These are phyloP conservation scores for Hassar affinis DNA, from an alignment of 2,113 vertebrate species.

Conservation along the genomic window DNA sequence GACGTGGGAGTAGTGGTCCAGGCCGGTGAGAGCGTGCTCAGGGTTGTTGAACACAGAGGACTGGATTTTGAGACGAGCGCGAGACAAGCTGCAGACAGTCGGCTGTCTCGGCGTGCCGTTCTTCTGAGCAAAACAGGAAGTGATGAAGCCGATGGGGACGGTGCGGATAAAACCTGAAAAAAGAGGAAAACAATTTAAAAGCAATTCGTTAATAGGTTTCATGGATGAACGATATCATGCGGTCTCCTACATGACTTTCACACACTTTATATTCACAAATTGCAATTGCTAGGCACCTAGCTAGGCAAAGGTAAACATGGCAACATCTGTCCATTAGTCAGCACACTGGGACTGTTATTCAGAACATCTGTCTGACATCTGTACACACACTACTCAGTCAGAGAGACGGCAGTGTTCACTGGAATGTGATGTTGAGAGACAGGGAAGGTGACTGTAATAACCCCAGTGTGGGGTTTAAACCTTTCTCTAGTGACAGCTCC, in stretches of 20 bases:
- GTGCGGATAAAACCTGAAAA: constrained; percentile 78
- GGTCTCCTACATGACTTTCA: neutral
- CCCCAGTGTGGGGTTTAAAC: constrained; percentile 32
- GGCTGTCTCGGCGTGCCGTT: constrained; percentile 86
- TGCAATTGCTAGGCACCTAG: no score
- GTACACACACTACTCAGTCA: neutral
- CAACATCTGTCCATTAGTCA: neutral
- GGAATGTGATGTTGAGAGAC: neutral
- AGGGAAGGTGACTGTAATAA: neutral
- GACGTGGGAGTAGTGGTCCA: constrained; percentile 85
- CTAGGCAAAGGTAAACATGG: neutral
- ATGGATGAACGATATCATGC: neutral
- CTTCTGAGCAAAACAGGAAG: constrained; percentile 82
- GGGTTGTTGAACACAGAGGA: constrained; percentile 84
- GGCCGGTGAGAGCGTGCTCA: constrained; percentile 79
- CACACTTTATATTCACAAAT: neutral
- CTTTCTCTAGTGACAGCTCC: constrained; percentile 62
- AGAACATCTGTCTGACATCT: neutral
- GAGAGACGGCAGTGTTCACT: neutral
- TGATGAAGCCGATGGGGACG: constrained; percentile 80
- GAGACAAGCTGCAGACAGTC: constrained; percentile 77
- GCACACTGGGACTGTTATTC: neutral
- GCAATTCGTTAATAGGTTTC: no score
- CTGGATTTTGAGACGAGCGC: constrained; percentile 75
- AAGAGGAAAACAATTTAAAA: neutral